Evolutionary conservation across 2,113 vertebrate genomes (phyloP).

Genomic region (Esox niger): DNA sequence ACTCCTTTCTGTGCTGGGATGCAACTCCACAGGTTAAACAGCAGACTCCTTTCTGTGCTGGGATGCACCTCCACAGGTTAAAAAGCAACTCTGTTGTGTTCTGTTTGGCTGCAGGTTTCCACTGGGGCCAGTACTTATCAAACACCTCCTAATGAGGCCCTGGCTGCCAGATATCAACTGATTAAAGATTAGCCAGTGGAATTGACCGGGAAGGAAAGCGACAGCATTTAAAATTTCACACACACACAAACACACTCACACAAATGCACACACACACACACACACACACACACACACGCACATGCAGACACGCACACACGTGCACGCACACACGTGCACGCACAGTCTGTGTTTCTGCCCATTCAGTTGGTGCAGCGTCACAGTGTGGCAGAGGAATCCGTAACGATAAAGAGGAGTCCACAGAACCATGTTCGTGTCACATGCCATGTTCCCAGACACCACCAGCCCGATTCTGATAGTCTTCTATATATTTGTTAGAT

Average conservation of each 20-base stretch:
- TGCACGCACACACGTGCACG: too few species aligned
- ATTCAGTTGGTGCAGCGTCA: too few species aligned
- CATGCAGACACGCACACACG: conserved; percentile 23
- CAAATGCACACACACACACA: background rate
- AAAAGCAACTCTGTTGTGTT: background rate
- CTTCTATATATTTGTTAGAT: too few species aligned
- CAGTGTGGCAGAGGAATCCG: too few species aligned
- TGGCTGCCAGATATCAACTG: background rate
- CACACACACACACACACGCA: conserved; percentile 3
- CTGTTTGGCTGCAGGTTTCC: background rate
- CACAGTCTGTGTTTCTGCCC: too few species aligned
- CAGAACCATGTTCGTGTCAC: background rate
- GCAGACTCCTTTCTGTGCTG: too few species aligned
- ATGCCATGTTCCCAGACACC: too few species aligned
- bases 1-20: background rate
- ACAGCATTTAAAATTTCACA: background rate
- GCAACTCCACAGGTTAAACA: too few species aligned
- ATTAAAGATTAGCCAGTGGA: conserved; percentile 9
- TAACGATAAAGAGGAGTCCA: too few species aligned
- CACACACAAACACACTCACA: conserved; percentile 4
- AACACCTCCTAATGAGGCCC: conserved; percentile 3
- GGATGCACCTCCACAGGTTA: background rate
- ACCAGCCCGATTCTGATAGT: too few species aligned
- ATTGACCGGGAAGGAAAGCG: conserved; percentile 15
- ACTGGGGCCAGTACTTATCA: background rate